phyloP scores from a whole-genome alignment of 2,113 vertebrate species.

The Holacanthus passer region DNA sequence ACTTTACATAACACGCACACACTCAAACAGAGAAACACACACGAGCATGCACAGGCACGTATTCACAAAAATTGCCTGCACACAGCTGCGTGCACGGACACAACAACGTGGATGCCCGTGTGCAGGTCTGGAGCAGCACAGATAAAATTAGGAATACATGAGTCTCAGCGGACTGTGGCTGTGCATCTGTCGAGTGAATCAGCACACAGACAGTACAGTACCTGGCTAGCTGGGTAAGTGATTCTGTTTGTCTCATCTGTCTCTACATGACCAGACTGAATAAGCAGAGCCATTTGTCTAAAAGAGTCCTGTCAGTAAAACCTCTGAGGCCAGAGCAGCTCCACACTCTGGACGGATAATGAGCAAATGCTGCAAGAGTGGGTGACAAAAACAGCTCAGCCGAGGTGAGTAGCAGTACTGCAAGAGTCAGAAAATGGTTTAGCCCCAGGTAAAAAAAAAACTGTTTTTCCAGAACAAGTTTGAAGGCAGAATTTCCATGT shows the following conservation, averaged over 20 bases:
- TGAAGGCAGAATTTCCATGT: neutral
- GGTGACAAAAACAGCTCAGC: slow-evolving; percentile 33
- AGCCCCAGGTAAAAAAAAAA: neutral
- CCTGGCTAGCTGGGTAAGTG: slow-evolving; percentile 60
- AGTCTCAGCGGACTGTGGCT: slow-evolving; percentile 59
- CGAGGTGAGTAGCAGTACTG: slow-evolving; percentile 10
- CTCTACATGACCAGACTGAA: slow-evolving; percentile 65
- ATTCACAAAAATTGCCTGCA: slow-evolving; percentile 1
- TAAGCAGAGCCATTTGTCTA: slow-evolving; percentile 70
- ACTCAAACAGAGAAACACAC: slow-evolving; percentile 8
- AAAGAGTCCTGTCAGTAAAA: slow-evolving; percentile 48
- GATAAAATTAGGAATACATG: slow-evolving; percentile 58
- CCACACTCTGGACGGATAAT: slow-evolving; percentile 51
- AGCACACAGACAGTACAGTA: slow-evolving; percentile 58
- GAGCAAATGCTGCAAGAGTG: slow-evolving; percentile 26
- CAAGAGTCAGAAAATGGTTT: neutral
- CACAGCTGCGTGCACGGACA: slow-evolving; percentile 20
- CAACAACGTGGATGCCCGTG: slow-evolving; percentile 12
- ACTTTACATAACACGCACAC: slow-evolving; percentile 56
- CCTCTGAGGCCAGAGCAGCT: slow-evolving; percentile 33
- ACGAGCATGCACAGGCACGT: slow-evolving; percentile 8
- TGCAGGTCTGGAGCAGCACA: slow-evolving; percentile 35
- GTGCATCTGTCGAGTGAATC: slow-evolving; percentile 74
- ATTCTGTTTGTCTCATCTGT: slow-evolving; percentile 75
- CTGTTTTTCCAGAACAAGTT: neutral